Percentiles rank a stretch among this genome's conserved stretches.
Conservation (phyloP, 2,888 invertebrate species). For the Panopea generosa region DNA sequence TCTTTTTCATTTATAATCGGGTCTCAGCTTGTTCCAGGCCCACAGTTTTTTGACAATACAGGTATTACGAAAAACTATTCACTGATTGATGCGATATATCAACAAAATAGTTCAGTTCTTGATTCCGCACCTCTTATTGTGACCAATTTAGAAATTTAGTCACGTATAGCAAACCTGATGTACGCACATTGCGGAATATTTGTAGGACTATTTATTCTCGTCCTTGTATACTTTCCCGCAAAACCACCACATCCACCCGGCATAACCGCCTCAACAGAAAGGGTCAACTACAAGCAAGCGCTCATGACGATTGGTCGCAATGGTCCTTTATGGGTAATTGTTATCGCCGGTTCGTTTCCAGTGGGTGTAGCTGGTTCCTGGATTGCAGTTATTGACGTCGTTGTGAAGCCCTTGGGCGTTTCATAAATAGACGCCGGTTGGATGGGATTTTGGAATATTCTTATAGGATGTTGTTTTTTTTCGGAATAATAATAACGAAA, state of each 20-base stretch:
- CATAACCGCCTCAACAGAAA: slow-evolving; percentile 68
- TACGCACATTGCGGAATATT: slow-evolving; percentile 23
- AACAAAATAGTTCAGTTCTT: too few relatives aligned
- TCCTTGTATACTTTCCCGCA: slow-evolving; percentile 76
- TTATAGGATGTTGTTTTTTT: slow-evolving; percentile 29
- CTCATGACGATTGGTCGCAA: slow-evolving; percentile 1
- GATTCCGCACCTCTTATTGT: too few relatives aligned
- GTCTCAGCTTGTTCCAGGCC: slow-evolving; percentile 32
- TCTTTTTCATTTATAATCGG: slow-evolving; percentile 30
- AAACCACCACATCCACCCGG: slow-evolving; percentile 77
- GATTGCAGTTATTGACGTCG: slow-evolving; percentile 48
- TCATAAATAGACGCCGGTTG: slow-evolving; percentile 51
- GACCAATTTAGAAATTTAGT: too few relatives aligned
- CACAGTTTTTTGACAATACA: slow-evolving; percentile 39
- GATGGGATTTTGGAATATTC: slow-evolving; percentile 55
- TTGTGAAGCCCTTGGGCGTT: slow-evolving; percentile 39
- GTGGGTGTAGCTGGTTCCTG: slow-evolving; percentile 32
- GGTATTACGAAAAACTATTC: too few relatives aligned
- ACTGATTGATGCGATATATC: too few relatives aligned
- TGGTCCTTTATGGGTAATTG: slow-evolving; percentile 41
- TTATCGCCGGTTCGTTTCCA: slow-evolving; percentile 30
- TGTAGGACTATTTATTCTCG: slow-evolving; percentile 48
- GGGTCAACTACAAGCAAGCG: slow-evolving; percentile 22
- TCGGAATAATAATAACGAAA: slow-evolving; percentile 39
- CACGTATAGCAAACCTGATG: slow-evolving; percentile 31